Evolutionary conservation across 2,797 vertebrate genomes (phyloP).

Genomic region (Lepilemur septentrionalis): DNA sequence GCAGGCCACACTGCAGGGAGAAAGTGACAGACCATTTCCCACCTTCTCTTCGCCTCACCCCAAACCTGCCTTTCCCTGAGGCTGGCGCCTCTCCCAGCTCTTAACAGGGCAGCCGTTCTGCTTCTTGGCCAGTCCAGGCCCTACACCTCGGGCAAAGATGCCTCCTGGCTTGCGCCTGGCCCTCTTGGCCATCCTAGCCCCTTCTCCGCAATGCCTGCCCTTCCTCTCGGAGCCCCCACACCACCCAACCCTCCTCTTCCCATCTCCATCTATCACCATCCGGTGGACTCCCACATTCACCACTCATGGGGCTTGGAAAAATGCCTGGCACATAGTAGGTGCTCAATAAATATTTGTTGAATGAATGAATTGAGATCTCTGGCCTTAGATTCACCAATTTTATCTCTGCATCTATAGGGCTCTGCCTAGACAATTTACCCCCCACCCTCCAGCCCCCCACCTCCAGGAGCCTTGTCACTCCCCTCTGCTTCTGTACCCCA

Average conservation of each 20-base stretch:
- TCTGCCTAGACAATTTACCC: neutral
- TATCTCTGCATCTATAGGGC: neutral
- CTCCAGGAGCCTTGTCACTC: neutral
- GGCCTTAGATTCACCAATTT: neutral
- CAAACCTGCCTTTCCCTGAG: neutral
- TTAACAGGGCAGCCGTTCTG: neutral
- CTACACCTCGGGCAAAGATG: neutral
- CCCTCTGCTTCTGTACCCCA: neutral
- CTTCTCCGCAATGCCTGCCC: neutral
- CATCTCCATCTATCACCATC: neutral
- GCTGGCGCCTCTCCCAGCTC: neutral
- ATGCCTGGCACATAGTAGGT: slow-evolving; percentile 64
- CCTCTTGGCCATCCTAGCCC: neutral
- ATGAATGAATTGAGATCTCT: slow-evolving; percentile 35
- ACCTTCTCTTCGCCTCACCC: fast-evolving
- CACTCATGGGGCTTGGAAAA: neutral
- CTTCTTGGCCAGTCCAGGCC: neutral
- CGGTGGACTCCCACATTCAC: neutral
- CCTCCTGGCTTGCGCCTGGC: neutral
- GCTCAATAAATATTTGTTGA: slow-evolving; percentile 77
- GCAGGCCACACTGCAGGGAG: neutral
- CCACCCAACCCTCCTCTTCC: neutral
- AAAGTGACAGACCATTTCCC: neutral
- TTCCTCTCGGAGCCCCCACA: neutral
- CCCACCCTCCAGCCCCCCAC: too few relatives aligned